Evolutionary conservation across 2,797 vertebrate species (phyloP).

Genomic region (Enteromius anoplus): DNA sequence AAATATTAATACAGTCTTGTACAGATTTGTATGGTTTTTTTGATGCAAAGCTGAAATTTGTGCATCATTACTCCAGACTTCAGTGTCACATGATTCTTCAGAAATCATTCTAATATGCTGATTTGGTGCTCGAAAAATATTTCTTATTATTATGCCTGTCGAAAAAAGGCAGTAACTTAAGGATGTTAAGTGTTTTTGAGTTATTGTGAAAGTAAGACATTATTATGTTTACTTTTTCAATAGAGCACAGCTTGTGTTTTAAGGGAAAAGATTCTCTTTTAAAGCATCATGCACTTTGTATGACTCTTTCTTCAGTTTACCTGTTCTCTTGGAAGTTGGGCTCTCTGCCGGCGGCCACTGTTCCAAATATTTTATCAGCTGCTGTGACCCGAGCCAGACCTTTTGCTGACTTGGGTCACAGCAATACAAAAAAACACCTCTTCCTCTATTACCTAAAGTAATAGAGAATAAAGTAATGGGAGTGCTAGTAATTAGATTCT

Average conservation of each 20-base stretch:
- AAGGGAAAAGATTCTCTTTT: neutral
- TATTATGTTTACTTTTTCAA: neutral
- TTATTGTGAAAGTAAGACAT: neutral
- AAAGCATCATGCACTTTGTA: constrained; percentile 33
- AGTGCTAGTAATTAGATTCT: neutral
- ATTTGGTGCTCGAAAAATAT: neutral
- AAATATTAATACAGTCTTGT: neutral
- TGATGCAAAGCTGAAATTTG: neutral
- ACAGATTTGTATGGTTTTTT: neutral
- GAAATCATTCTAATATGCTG: neutral
- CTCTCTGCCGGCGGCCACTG: constrained; percentile 20
- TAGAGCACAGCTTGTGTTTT: neutral
- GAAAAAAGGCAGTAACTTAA: neutral
- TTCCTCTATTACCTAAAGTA: neutral
- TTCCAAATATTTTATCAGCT: constrained; percentile 28
- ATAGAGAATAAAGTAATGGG: neutral
- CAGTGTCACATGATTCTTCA: neutral
- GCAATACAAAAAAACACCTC: neutral
- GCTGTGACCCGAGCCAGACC: constrained; percentile 31
- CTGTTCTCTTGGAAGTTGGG: constrained; percentile 6
- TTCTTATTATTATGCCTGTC: neutral
- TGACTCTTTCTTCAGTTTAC: constrained; percentile 24
- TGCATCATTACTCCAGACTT: neutral
- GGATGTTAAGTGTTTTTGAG: neutral
- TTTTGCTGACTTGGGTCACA: constrained; percentile 16